Conservation (phyloP, 2,113 vertebrate species). For the Nannobrachium achirus region DNA sequence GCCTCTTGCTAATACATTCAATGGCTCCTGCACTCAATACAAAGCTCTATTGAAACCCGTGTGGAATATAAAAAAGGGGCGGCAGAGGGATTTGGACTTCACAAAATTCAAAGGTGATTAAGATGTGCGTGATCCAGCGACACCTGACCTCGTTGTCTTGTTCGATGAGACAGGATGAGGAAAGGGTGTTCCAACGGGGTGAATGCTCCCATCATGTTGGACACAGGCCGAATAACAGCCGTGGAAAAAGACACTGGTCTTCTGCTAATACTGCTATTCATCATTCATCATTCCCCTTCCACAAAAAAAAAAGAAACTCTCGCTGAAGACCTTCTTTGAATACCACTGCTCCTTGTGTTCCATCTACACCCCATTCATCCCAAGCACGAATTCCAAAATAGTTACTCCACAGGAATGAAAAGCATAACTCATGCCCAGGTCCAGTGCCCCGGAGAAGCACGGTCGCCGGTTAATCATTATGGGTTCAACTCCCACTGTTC, state of each 20-base stretch:
- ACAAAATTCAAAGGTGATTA: conserved; percentile 28
- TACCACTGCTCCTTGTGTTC: background rate
- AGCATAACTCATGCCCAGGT: background rate
- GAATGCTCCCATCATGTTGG: background rate
- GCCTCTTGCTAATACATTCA: conserved; percentile 30
- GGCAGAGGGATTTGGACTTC: background rate
- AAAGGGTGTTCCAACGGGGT: conserved; percentile 8
- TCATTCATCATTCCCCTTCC: background rate
- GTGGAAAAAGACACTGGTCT: background rate
- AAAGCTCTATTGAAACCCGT: conserved; percentile 13
- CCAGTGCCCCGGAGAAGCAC: background rate
- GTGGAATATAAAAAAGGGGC: conserved; percentile 21
- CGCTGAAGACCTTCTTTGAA: background rate
- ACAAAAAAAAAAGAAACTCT: background rate
- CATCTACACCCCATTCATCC: background rate
- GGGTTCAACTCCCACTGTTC: background rate
- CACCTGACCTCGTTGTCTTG: conserved; percentile 21
- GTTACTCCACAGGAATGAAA: background rate
- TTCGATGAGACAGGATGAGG: background rate
- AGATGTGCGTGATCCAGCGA: background rate
- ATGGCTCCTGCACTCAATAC: conserved; percentile 14
- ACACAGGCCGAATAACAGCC: background rate
- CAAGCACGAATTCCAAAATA: background rate
- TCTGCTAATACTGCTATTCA: background rate
- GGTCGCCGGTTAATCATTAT: background rate